phyloP scores from a whole-genome alignment of 2,797 vertebrate genomes.

The Hippoglossus hippoglossus region DNA sequence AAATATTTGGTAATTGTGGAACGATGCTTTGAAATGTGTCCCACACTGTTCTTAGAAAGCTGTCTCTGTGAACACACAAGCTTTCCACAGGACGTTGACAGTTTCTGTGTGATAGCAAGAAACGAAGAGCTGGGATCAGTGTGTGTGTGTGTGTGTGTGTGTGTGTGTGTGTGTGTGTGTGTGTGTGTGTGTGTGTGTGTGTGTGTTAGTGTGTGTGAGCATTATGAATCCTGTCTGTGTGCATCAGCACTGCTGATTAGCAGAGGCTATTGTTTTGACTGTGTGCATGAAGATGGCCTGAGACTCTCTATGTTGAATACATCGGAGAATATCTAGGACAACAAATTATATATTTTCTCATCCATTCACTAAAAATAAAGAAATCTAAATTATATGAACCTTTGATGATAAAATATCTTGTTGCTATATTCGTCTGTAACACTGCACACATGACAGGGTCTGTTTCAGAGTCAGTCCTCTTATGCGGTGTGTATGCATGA shows the following conservation, averaged over 20 bases:
- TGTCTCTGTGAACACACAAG: conserved; percentile 33
- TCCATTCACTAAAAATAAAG: neutral
- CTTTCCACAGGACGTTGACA: conserved; percentile 28
- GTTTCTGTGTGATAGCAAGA: conserved; percentile 33
- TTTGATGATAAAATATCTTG: conserved; percentile 2
- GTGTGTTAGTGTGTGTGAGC: neutral
- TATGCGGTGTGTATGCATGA: conserved; percentile 26
- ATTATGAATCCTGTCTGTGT: conserved; percentile 49
- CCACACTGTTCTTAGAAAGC: conserved; percentile 42
- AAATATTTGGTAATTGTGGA: conserved; percentile 1
- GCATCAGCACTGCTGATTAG: conserved; percentile 61
- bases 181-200: conserved; percentile 12
- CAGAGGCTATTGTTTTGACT: conserved; percentile 46
- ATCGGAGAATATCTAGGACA: conserved; percentile 7
- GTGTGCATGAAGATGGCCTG: conserved; percentile 7
- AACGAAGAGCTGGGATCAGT: conserved; percentile 49
- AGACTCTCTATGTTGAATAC: neutral
- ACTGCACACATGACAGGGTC: conserved; percentile 19
- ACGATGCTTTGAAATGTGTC: conserved; percentile 17
- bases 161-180: conserved; percentile 45
- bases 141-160: conserved; percentile 42
- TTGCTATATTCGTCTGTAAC: conserved; percentile 14
- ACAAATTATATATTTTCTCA: neutral
- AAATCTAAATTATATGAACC: neutral
- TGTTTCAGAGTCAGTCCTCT: conserved; percentile 34